A percentile compares a stretch with the other conserved stretches of the same genome.
phyloP scores from a whole-genome alignment of 2,797 vertebrate genomes.

The Apogon talboti region DNA sequence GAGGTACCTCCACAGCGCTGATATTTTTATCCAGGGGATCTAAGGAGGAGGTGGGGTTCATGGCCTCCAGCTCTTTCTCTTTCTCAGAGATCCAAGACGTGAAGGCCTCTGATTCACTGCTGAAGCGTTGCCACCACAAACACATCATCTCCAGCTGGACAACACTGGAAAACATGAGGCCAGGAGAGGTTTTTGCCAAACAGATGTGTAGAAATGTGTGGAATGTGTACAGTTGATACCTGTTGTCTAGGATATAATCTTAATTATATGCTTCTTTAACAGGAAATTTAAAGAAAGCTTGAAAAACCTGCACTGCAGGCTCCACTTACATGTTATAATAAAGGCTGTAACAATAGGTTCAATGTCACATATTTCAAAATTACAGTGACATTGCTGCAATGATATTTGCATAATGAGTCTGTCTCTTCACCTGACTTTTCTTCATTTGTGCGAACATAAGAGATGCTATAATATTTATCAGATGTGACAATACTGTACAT shows the following conservation, averaged over 20 bases:
- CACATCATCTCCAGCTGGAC: slow-evolving; percentile 91
- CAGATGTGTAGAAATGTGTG: slow-evolving; percentile 4
- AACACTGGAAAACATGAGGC: slow-evolving; percentile 79
- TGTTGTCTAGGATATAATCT: too few relatives aligned
- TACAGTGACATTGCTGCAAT: not conserved
- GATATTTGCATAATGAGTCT: not conserved
- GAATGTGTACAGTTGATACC: not conserved
- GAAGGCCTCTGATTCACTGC: slow-evolving; percentile 87
- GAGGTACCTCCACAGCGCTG: slow-evolving; percentile 86
- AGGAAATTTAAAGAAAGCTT: not conserved
- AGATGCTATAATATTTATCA: not conserved
- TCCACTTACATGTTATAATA: not conserved
- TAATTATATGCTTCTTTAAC: too few relatives aligned
- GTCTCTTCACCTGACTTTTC: not conserved
- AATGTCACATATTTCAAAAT: not conserved
- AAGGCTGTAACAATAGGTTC: not conserved
- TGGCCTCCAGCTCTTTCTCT: slow-evolving; percentile 85
- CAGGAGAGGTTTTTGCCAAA: not conserved
- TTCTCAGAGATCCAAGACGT: slow-evolving; percentile 89
- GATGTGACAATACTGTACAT: slow-evolving; percentile 38
- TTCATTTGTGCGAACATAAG: not conserved
- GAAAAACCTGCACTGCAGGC: not conserved
- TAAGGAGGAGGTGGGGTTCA: slow-evolving; percentile 77
- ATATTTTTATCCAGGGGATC: slow-evolving; percentile 87
- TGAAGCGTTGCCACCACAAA: slow-evolving; percentile 90